A percentile compares a stretch with the other conserved stretches of the same genome.
Evolutionary conservation across 1,140 invertebrate genomes (phyloP).

Genomic region (Littorina saxatilis): DNA sequence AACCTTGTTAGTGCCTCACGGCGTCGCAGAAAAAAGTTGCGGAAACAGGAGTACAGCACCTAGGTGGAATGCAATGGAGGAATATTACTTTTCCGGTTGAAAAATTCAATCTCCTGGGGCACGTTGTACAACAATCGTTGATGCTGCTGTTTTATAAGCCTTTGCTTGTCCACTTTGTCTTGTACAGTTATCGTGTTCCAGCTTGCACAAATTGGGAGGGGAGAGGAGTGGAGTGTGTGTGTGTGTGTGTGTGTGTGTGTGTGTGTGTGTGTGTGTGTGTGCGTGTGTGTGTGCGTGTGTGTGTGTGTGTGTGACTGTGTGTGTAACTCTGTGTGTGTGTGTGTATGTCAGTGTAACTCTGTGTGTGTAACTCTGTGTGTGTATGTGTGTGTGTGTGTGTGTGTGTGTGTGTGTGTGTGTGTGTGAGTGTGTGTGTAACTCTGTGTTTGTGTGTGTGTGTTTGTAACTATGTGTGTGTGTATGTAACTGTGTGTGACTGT

Average conservation of each 20-base stretch:
- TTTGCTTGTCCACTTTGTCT: too few relatives aligned
- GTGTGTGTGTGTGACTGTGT: slow-evolving; percentile 26
- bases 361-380: slow-evolving; percentile 11
- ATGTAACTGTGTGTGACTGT: slow-evolving; percentile 25
- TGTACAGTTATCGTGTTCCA: too few relatives aligned
- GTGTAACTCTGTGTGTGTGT: not conserved
- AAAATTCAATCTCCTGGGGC: too few relatives aligned
- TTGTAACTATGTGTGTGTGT: slow-evolving; percentile 34
- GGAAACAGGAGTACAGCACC: too few relatives aligned
- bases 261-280: slow-evolving; percentile 34
- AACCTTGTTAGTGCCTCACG: too few relatives aligned
- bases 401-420: slow-evolving; percentile 3
- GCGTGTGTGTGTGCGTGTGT: slow-evolving; percentile 26
- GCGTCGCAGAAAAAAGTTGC: too few relatives aligned
- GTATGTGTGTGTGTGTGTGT: slow-evolving; percentile 26
- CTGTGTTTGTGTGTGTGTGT: slow-evolving; percentile 35
- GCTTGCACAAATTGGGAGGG: too few relatives aligned
- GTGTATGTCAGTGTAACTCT: slow-evolving; percentile 29
- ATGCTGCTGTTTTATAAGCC: too few relatives aligned
- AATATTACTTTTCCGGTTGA: too few relatives aligned
- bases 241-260: slow-evolving; percentile 35
- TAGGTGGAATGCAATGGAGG: too few relatives aligned
- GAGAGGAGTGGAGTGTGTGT: not conserved
- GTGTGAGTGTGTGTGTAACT: slow-evolving; percentile 20
- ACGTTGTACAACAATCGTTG: too few relatives aligned